A percentile compares a stretch with the other conserved stretches of the same genome.
Evolutionary conservation across 2,113 vertebrate species (phyloP).

Genomic region (Riparia riparia): DNA sequence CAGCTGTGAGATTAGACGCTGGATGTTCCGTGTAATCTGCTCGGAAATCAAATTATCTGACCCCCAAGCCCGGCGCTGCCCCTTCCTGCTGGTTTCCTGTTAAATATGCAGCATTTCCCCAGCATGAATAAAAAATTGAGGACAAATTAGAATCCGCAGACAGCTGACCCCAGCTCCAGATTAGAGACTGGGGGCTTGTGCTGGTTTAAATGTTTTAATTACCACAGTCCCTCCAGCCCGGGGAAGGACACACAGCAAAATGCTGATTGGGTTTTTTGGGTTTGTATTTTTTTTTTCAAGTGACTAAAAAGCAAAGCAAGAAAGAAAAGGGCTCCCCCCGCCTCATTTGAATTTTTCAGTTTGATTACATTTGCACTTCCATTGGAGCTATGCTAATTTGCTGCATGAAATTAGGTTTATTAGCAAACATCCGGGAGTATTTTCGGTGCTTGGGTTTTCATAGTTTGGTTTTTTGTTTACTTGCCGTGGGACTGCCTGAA

Average conservation of each 20-base stretch:
- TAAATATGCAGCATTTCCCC: conserved; percentile 94
- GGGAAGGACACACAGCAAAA: conserved; percentile 90
- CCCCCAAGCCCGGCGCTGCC: conserved; percentile 87
- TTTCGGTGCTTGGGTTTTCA: neutral
- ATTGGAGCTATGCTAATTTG: conserved; percentile 77
- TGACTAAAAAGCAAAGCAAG: conserved; percentile 70
- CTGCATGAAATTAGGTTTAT: conserved; percentile 75
- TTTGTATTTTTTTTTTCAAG: neutral
- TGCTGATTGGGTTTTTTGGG: conserved; percentile 1
- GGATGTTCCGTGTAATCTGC: conserved; percentile 93
- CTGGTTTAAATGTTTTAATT: conserved; percentile 96
- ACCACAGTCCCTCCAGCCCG: conserved; percentile 82
- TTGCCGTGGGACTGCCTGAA: neutral
- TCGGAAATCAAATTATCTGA: conserved; percentile 97
- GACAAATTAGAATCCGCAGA: conserved; percentile 99
- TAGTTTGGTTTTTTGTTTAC: neutral
- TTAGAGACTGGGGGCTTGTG: conserved; percentile 84
- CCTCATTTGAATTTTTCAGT: conserved; percentile 72
- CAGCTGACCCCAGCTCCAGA: conserved; percentile 93
- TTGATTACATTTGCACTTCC: conserved; percentile 77
- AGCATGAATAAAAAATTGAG: conserved; percentile 97
- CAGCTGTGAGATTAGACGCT: conserved; percentile 86
- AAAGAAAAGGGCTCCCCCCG: conserved; percentile 33
- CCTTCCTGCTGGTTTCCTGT: conserved; percentile 90
- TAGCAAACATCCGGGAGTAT: conserved; percentile 32